A percentile compares a stretch with the other conserved stretches of the same genome.
Conservation (phyloP, 2,797 vertebrate genomes). For the Numenius phaeopus region DNA sequence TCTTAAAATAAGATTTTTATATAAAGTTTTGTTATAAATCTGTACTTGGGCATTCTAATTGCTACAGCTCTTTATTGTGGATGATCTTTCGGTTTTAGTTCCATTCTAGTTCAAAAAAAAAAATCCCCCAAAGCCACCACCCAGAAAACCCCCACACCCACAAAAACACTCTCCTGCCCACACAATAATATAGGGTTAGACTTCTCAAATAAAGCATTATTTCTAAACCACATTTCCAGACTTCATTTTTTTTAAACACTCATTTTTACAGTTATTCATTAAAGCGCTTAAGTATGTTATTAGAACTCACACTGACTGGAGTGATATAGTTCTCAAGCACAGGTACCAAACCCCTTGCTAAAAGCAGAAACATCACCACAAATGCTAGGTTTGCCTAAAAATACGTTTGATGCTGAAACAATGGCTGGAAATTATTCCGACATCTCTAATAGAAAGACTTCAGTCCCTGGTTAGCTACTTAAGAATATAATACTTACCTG, state of each 20-base stretch:
- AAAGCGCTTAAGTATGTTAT: background rate
- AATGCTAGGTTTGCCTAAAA: background rate
- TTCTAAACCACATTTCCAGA: background rate
- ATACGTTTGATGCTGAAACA: background rate
- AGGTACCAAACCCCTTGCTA: background rate
- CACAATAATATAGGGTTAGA: background rate
- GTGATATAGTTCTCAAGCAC: background rate
- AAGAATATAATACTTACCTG: slow-evolving; percentile 82
- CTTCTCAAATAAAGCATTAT: background rate
- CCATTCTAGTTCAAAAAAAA: background rate
- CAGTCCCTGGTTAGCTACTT: background rate
- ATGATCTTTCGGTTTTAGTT: background rate
- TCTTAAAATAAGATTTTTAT: background rate
- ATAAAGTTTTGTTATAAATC: background rate
- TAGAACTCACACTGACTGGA: background rate
- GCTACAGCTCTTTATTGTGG: background rate
- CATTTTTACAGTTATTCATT: background rate
- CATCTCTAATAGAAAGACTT: background rate
- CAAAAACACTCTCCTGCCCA: background rate
- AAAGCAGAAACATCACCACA: background rate
- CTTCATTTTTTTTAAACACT: background rate
- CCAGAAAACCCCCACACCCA: no score
- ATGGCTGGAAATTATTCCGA: background rate
- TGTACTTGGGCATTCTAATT: background rate
- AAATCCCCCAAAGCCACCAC: no score